Base-by-base conservation (phyloP, 2,113 vertebrate species). In the Silurus asotus region DNA sequence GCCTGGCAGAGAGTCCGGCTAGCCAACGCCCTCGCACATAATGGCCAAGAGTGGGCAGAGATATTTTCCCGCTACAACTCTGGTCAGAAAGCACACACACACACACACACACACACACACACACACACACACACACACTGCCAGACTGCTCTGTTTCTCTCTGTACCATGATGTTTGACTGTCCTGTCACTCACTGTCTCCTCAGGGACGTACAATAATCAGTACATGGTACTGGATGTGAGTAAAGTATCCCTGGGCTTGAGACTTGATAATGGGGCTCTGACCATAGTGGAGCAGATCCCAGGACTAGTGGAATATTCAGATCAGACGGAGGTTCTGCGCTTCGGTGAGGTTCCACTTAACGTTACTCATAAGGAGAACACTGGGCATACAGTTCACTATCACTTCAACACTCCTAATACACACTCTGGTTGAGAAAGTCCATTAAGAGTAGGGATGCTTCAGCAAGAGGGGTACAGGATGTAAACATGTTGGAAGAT, bases 151-250 rank as follows among this genome's bases (percentile, higher is more conserved):
- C 69, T 8, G 6, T 17, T 14, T 49, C 8, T 20, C 45, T 10
- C 17, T 20, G 69, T 72, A 45, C 37, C 23, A 0, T 28, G 55
- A 61, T 59, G 20, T 48, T 25, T 72, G 55, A 28, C 28, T 48
- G 45, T 15, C 13, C 2, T 14, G 17, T 67, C 20, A 37, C 51
- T 86, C 28, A 37, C 8, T 84, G 49, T 8, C 0, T 28, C 17
- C 45, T 49, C 78, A 99, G 97, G 97, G 0, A 97, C 97, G 2
- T 99, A 97, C 88, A 99, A 98, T 92, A 98, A 97, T 87, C 97
- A 98, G 87, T 97, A 98, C 93, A 98, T 98, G 97, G 91, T 99
- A 67, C 67, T 99, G 93, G 97, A 98, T 91, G 89, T 94, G 89
- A 97, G 96, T 91, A 96, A 95, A 86, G 94, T 99, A 9, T 93